Evolutionary conservation across 2,797 vertebrate species (phyloP).

Genomic region (Bradypodion pumilum): DNA sequence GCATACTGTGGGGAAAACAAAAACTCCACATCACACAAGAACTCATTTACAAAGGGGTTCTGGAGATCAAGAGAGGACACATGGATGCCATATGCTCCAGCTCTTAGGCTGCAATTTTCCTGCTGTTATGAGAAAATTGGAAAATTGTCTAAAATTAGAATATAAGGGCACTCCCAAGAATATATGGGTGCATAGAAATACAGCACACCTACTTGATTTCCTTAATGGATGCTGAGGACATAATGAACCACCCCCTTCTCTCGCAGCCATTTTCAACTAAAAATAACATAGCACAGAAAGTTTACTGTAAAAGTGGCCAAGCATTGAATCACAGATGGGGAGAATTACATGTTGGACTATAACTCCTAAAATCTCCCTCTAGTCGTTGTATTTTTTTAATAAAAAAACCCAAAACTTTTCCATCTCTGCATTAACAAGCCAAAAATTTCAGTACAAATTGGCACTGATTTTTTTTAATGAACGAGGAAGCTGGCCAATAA

Average conservation of each 20-base stretch:
- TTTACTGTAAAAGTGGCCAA: neutral
- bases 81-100: conserved; percentile 48
- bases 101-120: conserved; percentile 52
- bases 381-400: no score
- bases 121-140: conserved; percentile 60
- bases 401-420: no score
- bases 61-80: conserved; percentile 57
- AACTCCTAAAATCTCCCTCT: no score
- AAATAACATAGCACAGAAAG: neutral
- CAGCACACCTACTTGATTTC: neutral
- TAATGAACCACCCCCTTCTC: neutral
- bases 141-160: conserved; percentile 57
- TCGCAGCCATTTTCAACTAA: no score
- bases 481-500: no score
- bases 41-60: conserved; percentile 61
- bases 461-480: no score
- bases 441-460: no score
- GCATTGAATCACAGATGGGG: neutral
- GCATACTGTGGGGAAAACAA: conserved; percentile 59
- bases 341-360: no score
- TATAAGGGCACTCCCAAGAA: neutral
- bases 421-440: no score
- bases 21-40: conserved; percentile 51
- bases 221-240: neutral
- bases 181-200: neutral